Percentiles rank a stretch among this genome's conserved stretches.
phyloP scores from a whole-genome alignment of 1,140 invertebrate genomes.

The Drosophila seguyi region DNA sequence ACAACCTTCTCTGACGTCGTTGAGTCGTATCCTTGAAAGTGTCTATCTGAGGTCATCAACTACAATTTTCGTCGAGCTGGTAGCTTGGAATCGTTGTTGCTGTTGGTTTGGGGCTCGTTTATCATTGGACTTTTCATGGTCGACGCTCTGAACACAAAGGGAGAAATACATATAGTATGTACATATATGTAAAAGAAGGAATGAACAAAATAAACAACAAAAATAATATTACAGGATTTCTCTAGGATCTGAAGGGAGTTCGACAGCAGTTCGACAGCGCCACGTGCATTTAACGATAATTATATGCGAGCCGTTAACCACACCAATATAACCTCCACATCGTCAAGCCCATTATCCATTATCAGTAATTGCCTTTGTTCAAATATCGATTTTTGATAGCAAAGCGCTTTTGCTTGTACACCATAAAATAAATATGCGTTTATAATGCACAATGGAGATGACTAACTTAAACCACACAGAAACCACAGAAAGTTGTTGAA shows the following conservation, averaged over 20 bases:
- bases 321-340: constrained; percentile 15
- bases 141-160: constrained; percentile 31
- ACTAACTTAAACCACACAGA: not conserved
- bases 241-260: not conserved
- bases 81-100: constrained; percentile 22
- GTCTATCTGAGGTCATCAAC: constrained; percentile 82
- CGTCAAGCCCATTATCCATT: constrained; percentile 38
- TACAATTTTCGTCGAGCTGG: constrained; percentile 64
- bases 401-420: constrained; percentile 63
- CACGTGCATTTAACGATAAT: constrained; percentile 66
- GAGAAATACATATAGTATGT: constrained; percentile 1
- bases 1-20: constrained; percentile 48
- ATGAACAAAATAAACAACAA: constrained; percentile 1
- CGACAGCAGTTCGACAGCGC: constrained; percentile 4
- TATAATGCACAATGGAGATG: not conserved
- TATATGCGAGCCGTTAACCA: constrained; percentile 52
- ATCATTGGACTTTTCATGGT: constrained; percentile 61
- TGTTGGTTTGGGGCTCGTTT: constrained; percentile 51
- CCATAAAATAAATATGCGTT: constrained; percentile 10
- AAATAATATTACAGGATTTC: constrained; percentile 7
- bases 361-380: constrained; percentile 78
- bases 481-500: not conserved
- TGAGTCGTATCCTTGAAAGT: constrained; percentile 72
- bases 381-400: constrained; percentile 75
- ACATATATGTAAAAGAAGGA: constrained; percentile 6